phyloP scores from a whole-genome alignment of 2,113 vertebrate genomes.

The Marmota monax region DNA sequence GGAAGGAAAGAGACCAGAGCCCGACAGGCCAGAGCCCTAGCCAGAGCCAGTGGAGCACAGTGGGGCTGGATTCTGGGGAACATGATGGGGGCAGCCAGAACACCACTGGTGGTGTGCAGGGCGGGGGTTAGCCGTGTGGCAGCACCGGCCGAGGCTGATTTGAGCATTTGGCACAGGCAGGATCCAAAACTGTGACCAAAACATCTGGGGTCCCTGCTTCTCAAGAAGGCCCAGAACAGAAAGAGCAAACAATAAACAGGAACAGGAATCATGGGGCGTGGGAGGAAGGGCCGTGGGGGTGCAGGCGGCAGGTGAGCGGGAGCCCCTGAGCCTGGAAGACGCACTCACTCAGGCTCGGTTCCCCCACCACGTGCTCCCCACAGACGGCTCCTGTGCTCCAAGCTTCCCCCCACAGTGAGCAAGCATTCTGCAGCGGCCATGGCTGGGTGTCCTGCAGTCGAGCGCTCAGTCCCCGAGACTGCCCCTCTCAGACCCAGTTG shows the following conservation, averaged over 20 bases:
- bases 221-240: no score
- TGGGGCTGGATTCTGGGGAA: neutral
- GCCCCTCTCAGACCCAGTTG: neutral
- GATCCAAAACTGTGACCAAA: neutral
- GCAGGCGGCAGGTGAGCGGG: neutral
- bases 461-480: neutral
- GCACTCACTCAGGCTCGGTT: neutral
- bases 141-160: neutral
- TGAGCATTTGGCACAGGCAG: neutral
- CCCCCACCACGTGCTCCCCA: neutral
- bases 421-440: neutral
- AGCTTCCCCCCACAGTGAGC: neutral
- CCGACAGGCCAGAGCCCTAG: neutral
- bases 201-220: no score
- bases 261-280: rapidly evolving
- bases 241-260: neutral
- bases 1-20: neutral
- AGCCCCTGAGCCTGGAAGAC: neutral
- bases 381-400: neutral
- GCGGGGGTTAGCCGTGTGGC: rapidly evolving
- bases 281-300: neutral
- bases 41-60: neutral
- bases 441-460: no score
- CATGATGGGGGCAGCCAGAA: neutral
- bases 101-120: neutral